Conservation (phyloP, 2,113 vertebrate species). For the Nycticorax nycticorax region DNA sequence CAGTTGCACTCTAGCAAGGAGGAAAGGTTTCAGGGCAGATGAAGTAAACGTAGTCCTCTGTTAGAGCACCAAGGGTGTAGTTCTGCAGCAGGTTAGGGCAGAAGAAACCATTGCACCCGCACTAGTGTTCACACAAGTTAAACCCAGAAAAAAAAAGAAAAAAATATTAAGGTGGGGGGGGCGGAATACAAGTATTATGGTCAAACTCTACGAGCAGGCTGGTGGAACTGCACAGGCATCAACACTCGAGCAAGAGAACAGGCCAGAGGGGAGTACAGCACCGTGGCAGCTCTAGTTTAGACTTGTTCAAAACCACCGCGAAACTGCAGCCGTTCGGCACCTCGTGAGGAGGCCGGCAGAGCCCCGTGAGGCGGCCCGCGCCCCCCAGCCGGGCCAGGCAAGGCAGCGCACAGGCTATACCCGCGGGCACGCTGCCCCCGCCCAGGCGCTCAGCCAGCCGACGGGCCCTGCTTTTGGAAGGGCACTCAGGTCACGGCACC, state of each 20-base stretch:
- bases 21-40: not conserved
- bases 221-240: not conserved
- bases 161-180: accelerated
- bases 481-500: accelerated
- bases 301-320: not conserved
- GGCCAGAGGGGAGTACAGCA: accelerated
- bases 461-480: accelerated
- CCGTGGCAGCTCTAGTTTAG: not conserved
- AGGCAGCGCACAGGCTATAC: accelerated
- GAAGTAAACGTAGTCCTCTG: accelerated
- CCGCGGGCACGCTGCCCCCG: accelerated
- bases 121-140: not conserved
- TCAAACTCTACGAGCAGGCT: not conserved
- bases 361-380: accelerated
- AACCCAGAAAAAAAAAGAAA: not conserved
- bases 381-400: not conserved
- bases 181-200: accelerated
- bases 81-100: not conserved
- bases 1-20: not conserved
- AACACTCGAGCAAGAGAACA: not conserved
- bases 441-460: accelerated
- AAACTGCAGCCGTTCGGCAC: not conserved
- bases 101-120: not conserved
- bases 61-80: not conserved
- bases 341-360: accelerated